Evolutionary conservation across 53 echinoderm and acorn worm genomes (phyloP), one percentile per base, ranked within the genome.

Genomic region (Pentamera pediparva): DNA sequence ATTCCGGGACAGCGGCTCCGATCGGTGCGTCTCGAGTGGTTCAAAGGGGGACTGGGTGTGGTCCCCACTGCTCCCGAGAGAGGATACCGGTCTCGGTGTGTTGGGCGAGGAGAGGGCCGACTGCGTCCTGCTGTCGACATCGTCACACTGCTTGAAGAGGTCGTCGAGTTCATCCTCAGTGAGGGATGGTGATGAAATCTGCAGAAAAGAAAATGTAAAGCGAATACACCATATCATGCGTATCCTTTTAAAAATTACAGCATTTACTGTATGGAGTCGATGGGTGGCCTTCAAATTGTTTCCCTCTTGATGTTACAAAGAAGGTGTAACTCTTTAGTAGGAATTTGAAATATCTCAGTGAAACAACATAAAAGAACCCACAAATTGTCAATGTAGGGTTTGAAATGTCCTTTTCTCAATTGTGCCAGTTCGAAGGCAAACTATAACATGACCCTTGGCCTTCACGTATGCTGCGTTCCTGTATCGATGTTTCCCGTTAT

Each of bases 181-280:
- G 18, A 92, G 62, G 9, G 88, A 78, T 19, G 98, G 98, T 26
- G 87, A 88, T 37, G 88, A 84, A 26, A 98, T 98, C 98, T 98
- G 45, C 10, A 43, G 43, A 32, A 38, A 27, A 61, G 52, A 65
- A 38, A 41, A 26, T 0, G 0, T 51, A 12, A 53, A 53, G 43
- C 43, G 15, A 10, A 41, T 41, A 8, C 43, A 41, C 8, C 15
- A 15, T 41, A 41, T 10, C 43, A 41, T 10, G 15, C 15, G 9
- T 15, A 41, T 15, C 8, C 15, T 41, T 41, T 41, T 41, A 41
- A 41, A 41, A 41, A 41, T 41, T 10, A 10, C 43, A 41, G 9
- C 43, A 41, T 41, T 10, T 41, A 8, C 8, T 13, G 47, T 13
- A n/a, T 2, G 47, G n/a, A n/a, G 47, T 3, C 15, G 47, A n/a